Evolutionary conservation across 2,113 vertebrate genomes (phyloP).

Genomic region (Clarias batrachus): DNA sequence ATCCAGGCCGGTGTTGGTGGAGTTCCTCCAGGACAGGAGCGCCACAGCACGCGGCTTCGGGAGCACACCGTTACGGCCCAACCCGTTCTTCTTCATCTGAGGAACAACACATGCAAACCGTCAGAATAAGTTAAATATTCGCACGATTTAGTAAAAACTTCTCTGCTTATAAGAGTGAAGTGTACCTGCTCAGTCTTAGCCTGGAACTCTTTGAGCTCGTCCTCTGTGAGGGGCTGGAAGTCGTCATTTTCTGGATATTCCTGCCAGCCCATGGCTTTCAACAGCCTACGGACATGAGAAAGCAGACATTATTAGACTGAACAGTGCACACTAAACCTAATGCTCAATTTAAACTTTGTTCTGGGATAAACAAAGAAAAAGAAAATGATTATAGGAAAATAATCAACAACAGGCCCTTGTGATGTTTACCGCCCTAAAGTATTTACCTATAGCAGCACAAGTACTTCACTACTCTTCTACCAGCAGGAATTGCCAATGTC

Average conservation of each 20-base stretch:
- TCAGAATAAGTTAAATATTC: not conserved
- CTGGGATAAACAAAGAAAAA: not conserved
- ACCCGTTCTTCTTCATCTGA: constrained; percentile 92
- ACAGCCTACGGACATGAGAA: constrained; percentile 74
- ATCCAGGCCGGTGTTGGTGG: constrained; percentile 82
- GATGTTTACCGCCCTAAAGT: not conserved
- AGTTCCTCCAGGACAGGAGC: constrained; percentile 91
- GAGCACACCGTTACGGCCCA: constrained; percentile 88
- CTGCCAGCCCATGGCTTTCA: constrained; percentile 99
- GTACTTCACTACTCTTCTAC: not conserved
- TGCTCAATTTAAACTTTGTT: not conserved
- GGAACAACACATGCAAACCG: constrained; percentile 36
- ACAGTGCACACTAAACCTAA: not conserved
- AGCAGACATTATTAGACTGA: not conserved
- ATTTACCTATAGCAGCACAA: not conserved
- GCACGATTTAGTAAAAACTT: not conserved
- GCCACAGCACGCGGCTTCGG: constrained; percentile 79
- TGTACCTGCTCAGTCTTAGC: constrained; percentile 94
- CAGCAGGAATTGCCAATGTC: not conserved
- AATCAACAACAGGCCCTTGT: not conserved
- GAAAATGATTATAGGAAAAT: not conserved
- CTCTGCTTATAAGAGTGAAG: not conserved
- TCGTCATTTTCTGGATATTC: constrained; percentile 98
- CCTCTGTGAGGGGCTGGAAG: constrained; percentile 95
- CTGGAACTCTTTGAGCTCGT: constrained; percentile 96